Evolutionary conservation across 2,797 vertebrate genomes (phyloP).

Genomic region (Spheniscus humboldti): DNA sequence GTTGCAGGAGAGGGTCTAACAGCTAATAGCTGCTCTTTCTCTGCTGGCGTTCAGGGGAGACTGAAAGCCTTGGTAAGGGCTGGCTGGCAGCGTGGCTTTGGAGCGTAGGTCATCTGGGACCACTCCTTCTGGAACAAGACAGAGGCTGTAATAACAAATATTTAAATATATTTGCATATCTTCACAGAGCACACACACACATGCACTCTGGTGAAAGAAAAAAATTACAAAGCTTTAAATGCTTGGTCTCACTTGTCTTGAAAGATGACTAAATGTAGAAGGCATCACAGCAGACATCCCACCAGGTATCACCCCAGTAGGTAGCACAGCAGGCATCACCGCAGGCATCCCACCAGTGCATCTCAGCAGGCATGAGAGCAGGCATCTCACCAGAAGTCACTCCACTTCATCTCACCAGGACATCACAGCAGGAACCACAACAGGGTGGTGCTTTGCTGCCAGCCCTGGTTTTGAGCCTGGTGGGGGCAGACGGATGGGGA

Average conservation of each 20-base stretch:
- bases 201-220: background rate
- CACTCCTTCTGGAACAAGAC: background rate
- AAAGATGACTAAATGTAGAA: background rate
- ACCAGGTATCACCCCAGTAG: background rate
- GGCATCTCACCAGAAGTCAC: background rate
- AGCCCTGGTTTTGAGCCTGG: background rate
- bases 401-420: background rate
- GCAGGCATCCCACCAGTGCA: background rate
- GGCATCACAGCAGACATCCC: background rate
- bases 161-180: background rate
- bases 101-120: background rate
- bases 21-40: background rate
- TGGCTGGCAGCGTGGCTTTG: background rate
- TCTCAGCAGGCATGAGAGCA: background rate
- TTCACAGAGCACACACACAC: background rate
- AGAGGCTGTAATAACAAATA: background rate
- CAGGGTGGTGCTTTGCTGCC: background rate
- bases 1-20: background rate
- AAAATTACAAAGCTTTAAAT: background rate
- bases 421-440: background rate
- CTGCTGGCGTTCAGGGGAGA: background rate
- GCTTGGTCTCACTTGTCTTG: background rate
- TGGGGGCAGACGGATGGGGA: background rate
- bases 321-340: background rate
- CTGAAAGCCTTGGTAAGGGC: background rate